Percentiles rank a stretch among this genome's conserved stretches.
phyloP scores from a whole-genome alignment of 2,888 invertebrate genomes.

The Alloscopus bannaensis region DNA sequence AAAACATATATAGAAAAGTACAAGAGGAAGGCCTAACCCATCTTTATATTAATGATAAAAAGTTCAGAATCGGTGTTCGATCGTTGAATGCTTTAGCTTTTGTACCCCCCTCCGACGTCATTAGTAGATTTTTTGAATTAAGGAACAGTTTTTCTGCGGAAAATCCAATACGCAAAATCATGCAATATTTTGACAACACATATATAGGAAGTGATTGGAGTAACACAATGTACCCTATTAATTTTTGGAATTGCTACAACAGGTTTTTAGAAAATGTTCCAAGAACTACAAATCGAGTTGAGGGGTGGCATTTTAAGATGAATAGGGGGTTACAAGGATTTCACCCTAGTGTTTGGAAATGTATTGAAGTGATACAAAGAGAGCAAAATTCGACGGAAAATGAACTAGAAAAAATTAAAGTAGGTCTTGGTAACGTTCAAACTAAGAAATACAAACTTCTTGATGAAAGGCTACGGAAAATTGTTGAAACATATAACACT shows the following conservation, averaged over 20 bases:
- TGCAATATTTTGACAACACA: too few species aligned
- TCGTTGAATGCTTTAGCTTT: background rate
- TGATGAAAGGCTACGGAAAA: background rate
- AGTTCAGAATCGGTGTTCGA: background rate
- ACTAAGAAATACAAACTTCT: background rate
- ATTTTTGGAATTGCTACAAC: slow-evolving; percentile 6
- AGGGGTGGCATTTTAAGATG: slow-evolving; percentile 8
- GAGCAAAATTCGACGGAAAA: background rate
- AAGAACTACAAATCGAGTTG: background rate
- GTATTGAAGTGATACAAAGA: slow-evolving; percentile 7
- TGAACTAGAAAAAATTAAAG: background rate
- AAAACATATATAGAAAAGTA: slow-evolving; percentile 7
- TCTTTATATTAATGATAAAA: background rate
- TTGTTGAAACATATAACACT: background rate
- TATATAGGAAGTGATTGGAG: background rate
- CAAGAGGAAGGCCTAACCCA: background rate
- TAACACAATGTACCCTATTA: background rate
- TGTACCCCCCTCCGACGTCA: background rate
- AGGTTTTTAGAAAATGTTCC: background rate
- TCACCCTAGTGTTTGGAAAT: background rate
- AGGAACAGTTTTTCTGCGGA: background rate
- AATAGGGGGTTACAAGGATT: background rate
- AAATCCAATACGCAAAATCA: background rate
- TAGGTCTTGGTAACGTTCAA: background rate
- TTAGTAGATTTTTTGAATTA: background rate